A percentile compares a stretch with the other conserved stretches of the same genome.
These are phyloP conservation scores for Bubo scandiacus DNA, from an alignment of 2,113 vertebrate species.

Conservation along the genomic window DNA sequence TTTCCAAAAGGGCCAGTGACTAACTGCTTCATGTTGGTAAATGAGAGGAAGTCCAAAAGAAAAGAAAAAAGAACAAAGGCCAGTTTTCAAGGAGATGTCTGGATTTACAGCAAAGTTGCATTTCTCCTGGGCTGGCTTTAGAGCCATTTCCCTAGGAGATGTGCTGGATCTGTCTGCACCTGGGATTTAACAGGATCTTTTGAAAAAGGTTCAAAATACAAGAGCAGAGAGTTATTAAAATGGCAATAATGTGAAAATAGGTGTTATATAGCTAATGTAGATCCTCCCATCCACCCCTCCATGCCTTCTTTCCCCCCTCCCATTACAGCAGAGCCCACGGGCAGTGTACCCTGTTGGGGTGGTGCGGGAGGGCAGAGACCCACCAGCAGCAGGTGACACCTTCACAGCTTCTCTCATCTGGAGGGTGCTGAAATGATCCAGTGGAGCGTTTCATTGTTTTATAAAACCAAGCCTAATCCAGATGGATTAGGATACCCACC, in stretches of 20 bases:
- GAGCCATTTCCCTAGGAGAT: neutral
- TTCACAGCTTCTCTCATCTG: neutral
- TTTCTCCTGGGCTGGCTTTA: neutral
- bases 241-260: neutral
- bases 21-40: neutral
- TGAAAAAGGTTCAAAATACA: neutral
- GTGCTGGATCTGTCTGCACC: neutral
- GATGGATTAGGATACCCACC: neutral
- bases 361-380: neutral
- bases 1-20: neutral
- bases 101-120: neutral
- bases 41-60: neutral
- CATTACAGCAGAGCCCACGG: neutral
- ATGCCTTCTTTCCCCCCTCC: neutral
- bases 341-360: fast-evolving
- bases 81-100: neutral
- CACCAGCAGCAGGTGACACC: neutral
- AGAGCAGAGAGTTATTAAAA: neutral
- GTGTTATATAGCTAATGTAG: neutral
- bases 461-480: neutral
- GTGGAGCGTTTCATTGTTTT: neutral
- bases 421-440: neutral
- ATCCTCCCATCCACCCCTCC: neutral
- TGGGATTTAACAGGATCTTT: neutral
- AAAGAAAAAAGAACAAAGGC: neutral